These are phyloP conservation scores for Cenopis cana DNA, from an alignment of 2,888 invertebrate genomes.

Conservation along the genomic window DNA sequence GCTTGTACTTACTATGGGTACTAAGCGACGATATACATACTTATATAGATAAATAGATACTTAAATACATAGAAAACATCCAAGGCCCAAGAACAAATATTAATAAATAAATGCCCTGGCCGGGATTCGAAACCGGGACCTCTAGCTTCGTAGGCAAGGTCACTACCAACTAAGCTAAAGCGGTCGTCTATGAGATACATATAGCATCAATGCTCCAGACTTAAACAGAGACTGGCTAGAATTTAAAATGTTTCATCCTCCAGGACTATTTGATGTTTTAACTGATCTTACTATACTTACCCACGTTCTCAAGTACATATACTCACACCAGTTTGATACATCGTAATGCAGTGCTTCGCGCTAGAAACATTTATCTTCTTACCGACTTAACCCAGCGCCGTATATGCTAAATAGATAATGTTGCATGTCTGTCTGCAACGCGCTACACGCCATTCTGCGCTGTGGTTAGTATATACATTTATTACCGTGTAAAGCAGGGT, in stretches of 20 bases:
- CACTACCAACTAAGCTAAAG: too few species aligned
- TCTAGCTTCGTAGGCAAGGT: too few species aligned
- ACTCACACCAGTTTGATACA: conserved; percentile 7
- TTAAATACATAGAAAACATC: too few species aligned
- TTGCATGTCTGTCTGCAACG: conserved; percentile 43
- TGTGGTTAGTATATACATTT: conserved; percentile 36
- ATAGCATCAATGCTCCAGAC: too few species aligned
- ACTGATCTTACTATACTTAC: background rate
- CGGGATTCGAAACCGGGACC: too few species aligned
- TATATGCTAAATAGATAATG: conserved; percentile 42
- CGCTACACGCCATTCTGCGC: conserved; percentile 32
- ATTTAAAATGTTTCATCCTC: background rate
- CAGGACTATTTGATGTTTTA: background rate
- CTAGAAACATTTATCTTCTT: conserved; percentile 42
- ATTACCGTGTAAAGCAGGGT: conserved; percentile 25
- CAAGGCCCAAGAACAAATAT: too few species aligned
- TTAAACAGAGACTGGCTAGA: too few species aligned
- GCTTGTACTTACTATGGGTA: too few species aligned
- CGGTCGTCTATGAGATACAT: too few species aligned
- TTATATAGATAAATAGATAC: too few species aligned
- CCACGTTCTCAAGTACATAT: background rate
- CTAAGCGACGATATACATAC: too few species aligned
- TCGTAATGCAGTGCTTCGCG: conserved; percentile 17
- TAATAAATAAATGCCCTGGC: too few species aligned
- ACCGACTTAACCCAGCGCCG: conserved; percentile 41